Evolutionary conservation across 2,113 vertebrate genomes (phyloP), one percentile per base, ranked within the genome.

Genomic region (Panthera leo): DNA sequence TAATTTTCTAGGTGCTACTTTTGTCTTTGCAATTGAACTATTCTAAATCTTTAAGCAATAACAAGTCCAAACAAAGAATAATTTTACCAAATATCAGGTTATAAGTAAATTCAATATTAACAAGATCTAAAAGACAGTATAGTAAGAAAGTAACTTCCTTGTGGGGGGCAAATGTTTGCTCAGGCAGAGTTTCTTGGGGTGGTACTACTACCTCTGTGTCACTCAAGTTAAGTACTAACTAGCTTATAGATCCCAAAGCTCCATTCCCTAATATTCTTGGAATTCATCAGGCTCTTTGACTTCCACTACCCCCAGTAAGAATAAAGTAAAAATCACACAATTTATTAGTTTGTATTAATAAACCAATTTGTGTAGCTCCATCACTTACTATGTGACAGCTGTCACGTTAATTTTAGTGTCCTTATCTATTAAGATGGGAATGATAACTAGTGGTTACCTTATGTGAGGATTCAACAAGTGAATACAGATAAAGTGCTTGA

Each of bases 321-420:
- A 87, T 88, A 58, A 88, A 61, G 21, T 68, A 68, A 14, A 88
- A 91, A 87, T 83, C 88, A 95, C 12, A 91, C 55, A 80, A 87
- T 61, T 87, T 88, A 84, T 14, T 83, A 87, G 63, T 76, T 71
- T 91, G 39, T 84, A 86, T 53, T 83, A 90, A 55, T 79, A 79
- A 67, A 25, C 83, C n/a, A 65, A 48, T 73, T 85, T 86, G n/a
- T 85, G 36, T 1, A 80, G 23, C 45, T 65, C 27, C 18, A 39
- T 12, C 61, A 76, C 23, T 68, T 58, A 42, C 48, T 68, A n/a
- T 36, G 34, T 79, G 55, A 27, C 45, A 67, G 14, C 10, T 34
- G 31, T 58, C 53, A 85, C 9, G 19, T 63, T 75, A 83, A 85
- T 75, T 36, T 89, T 87, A 25, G n/a, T 83, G 31, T 83, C 39